A percentile compares a stretch with the other conserved stretches of the same genome.
phyloP scores from a whole-genome alignment of 1,140 invertebrate species.

The Euwallacea similis region DNA sequence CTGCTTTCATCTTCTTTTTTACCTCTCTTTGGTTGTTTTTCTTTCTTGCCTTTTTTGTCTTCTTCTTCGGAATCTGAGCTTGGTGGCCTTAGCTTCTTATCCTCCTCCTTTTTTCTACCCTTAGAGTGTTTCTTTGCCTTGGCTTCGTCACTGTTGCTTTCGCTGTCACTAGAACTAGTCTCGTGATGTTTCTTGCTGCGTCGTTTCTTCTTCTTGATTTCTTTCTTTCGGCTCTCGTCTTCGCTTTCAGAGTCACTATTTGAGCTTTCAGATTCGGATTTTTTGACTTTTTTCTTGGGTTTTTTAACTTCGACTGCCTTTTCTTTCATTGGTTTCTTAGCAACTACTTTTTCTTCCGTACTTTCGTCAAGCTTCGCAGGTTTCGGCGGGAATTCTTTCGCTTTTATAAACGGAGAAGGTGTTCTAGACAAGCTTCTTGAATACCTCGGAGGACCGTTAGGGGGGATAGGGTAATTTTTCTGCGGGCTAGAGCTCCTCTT shows the following conservation, averaged over 20 bases:
- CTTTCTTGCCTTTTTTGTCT: conserved; percentile 53
- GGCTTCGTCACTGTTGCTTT: conserved; percentile 40
- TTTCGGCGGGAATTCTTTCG: conserved; percentile 68
- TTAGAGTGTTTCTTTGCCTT: conserved; percentile 37
- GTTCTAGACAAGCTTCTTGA: conserved; percentile 75
- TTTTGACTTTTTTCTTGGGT: conserved; percentile 41
- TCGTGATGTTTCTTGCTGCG: conserved; percentile 30
- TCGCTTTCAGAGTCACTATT: conserved; percentile 57
- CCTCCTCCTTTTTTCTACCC: conserved; percentile 51
- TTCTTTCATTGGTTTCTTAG: conserved; percentile 56
- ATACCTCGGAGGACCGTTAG: conserved; percentile 55
- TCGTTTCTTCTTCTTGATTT: conserved; percentile 53
- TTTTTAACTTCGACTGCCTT: conserved; percentile 48
- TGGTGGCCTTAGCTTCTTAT: conserved; percentile 55
- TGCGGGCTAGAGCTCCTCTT: conserved; percentile 50
- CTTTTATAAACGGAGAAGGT: conserved; percentile 77
- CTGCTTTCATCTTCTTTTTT: conserved; percentile 59
- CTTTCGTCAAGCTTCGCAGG: conserved; percentile 55
- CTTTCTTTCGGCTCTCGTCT: conserved; percentile 56
- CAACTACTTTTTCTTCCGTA: conserved; percentile 52
- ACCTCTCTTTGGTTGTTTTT: conserved; percentile 55
- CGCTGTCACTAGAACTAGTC: conserved; percentile 52
- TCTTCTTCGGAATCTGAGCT: conserved; percentile 52
- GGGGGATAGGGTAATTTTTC: conserved; percentile 47
- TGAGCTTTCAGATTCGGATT: conserved; percentile 48